Conservation (phyloP, 2,113 vertebrate species). For the Pyrgilauda ruficollis region DNA sequence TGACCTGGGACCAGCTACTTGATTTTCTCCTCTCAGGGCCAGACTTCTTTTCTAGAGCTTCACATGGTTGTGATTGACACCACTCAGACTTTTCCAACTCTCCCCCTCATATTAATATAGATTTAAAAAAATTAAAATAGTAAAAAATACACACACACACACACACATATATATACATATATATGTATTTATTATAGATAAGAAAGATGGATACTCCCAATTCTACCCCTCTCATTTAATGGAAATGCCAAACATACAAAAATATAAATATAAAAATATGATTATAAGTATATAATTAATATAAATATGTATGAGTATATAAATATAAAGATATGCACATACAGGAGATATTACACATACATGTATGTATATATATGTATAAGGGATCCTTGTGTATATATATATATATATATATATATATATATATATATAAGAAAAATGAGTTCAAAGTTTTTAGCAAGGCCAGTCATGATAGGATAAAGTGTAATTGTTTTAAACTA, state of each 20-base stretch:
- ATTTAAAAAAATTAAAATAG: neutral
- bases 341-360: neutral
- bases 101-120: neutral
- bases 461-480: neutral
- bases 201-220: neutral
- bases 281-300: too few relatives aligned
- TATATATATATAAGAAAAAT: neutral
- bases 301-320: neutral
- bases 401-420: too few relatives aligned
- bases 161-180: rapidly evolving
- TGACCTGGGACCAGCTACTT: neutral
- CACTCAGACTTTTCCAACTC: neutral
- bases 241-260: neutral
- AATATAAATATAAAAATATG: too few relatives aligned
- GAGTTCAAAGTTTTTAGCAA: neutral
- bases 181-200: too few relatives aligned
- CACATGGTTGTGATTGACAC: rapidly evolving
- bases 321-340: neutral
- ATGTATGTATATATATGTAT: rapidly evolving
- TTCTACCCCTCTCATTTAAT: neutral
- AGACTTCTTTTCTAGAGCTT: neutral
- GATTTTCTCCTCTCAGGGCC: neutral
- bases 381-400: neutral
- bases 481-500: neutral
- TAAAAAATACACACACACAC: rapidly evolving